A percentile compares a stretch with the other conserved stretches of the same genome.
phyloP scores from a whole-genome alignment of 2,888 invertebrate genomes.

The Branchipolynoe longqiensis region DNA sequence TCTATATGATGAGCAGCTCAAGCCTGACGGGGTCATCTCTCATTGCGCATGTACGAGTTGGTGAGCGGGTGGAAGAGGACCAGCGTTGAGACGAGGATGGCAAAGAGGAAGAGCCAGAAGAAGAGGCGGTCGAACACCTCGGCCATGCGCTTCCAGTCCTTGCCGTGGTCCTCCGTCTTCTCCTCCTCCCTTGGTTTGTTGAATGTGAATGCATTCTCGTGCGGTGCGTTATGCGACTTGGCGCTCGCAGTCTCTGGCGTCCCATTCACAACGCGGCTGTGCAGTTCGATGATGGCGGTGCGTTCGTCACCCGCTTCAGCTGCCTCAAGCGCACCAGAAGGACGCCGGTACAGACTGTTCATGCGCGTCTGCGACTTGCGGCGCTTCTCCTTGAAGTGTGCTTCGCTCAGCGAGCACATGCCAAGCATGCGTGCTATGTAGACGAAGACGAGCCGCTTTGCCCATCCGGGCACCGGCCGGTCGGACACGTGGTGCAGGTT shows the following conservation, averaged over 20 bases:
- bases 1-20: too few relatives aligned
- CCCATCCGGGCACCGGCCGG: conserved; percentile 68
- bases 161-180: conserved; percentile 43
- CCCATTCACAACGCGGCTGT: conserved; percentile 37
- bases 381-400: conserved; percentile 18
- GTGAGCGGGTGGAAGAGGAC: conserved; percentile 61
- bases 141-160: conserved; percentile 60
- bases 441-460: conserved; percentile 57
- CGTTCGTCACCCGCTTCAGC: conserved; percentile 32
- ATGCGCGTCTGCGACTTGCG: conserved; percentile 44
- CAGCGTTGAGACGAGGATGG: conserved; percentile 57
- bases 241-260: neutral
- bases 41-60: conserved; percentile 51
- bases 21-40: conserved; percentile 42
- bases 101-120: conserved; percentile 60
- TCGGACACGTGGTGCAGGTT: conserved; percentile 69
- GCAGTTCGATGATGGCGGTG: conserved; percentile 57
- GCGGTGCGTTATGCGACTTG: neutral
- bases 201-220: conserved; percentile 26
- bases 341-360: conserved; percentile 49
- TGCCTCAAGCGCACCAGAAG: neutral
- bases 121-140: conserved; percentile 58
- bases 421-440: conserved; percentile 63
- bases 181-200: conserved; percentile 46
- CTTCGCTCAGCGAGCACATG: conserved; percentile 55